phyloP scores from a whole-genome alignment of 2,113 vertebrate genomes.

The Callipepla squamata region DNA sequence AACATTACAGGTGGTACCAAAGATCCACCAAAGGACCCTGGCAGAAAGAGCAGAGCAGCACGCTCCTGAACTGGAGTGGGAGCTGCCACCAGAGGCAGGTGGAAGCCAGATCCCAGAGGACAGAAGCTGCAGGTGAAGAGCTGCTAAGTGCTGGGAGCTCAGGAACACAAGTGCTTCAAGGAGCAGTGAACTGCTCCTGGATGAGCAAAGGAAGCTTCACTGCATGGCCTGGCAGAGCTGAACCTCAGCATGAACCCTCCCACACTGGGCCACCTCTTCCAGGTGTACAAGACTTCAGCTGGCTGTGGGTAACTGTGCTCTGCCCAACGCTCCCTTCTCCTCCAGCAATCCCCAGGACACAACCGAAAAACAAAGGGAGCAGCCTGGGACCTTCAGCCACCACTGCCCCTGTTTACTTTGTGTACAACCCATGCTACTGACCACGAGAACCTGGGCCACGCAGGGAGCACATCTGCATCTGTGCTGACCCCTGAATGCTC shows the following conservation, averaged over 20 bases:
- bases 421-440: not conserved
- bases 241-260: not conserved
- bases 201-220: not conserved
- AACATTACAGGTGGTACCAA: not conserved
- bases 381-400: not conserved
- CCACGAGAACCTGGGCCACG: not conserved
- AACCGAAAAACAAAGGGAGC: not conserved
- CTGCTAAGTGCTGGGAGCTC: not conserved
- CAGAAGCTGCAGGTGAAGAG: not conserved
- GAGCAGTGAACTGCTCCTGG: not conserved
- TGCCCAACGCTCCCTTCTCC: not conserved
- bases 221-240: not conserved
- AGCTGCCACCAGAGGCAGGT: not conserved
- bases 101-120: not conserved
- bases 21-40: not conserved
- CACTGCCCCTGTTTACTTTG: not conserved
- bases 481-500: not conserved
- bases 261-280: not conserved
- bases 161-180: not conserved
- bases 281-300: not conserved
- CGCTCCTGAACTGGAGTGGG: not conserved
- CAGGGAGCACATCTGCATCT: too few relatives aligned
- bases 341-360: not conserved
- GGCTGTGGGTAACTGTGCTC: not conserved
- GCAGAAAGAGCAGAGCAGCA: not conserved